Conservation (phyloP, 2,888 invertebrate genomes). For the Neoscelio sp. region DNA sequence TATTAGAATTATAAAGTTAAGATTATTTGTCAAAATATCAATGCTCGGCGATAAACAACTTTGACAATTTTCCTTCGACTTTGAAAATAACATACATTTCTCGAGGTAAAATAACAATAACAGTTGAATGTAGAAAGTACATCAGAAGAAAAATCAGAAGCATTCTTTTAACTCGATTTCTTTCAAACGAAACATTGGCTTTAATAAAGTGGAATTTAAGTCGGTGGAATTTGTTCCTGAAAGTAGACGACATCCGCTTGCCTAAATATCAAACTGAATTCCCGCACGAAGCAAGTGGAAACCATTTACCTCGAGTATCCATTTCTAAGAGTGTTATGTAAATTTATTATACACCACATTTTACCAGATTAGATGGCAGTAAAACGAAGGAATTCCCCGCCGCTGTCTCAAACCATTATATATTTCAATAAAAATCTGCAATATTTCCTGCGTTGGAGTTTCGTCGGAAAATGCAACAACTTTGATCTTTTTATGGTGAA, state of each 20-base stretch:
- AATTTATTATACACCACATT: constrained; percentile 54
- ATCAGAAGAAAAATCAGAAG: constrained; percentile 12
- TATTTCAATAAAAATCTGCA: constrained; percentile 30
- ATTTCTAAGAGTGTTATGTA: constrained; percentile 54
- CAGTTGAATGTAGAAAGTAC: background rate
- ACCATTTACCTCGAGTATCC: constrained; percentile 43
- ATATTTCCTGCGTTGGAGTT: background rate
- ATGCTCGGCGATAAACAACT: no score
- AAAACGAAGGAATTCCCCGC: constrained; percentile 14
- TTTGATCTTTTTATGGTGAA: constrained; percentile 17
- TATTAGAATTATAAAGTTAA: no score
- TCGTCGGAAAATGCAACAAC: background rate
- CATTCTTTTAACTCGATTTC: constrained; percentile 22
- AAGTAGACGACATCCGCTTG: constrained; percentile 33
- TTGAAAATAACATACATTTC: no score
- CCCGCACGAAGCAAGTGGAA: constrained; percentile 2
- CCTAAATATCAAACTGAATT: constrained; percentile 46
- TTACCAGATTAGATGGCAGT: constrained; percentile 48
- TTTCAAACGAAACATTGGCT: constrained; percentile 15
- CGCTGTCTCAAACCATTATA: constrained; percentile 16
- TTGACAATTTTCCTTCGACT: no score
- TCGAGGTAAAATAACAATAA: no score
- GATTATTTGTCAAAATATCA: no score
- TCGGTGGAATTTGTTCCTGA: constrained; percentile 36
- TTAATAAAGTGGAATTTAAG: constrained; percentile 45